phyloP scores from a whole-genome alignment of 92 coral and sea anemone species.

The Bergia puertoricense region DNA sequence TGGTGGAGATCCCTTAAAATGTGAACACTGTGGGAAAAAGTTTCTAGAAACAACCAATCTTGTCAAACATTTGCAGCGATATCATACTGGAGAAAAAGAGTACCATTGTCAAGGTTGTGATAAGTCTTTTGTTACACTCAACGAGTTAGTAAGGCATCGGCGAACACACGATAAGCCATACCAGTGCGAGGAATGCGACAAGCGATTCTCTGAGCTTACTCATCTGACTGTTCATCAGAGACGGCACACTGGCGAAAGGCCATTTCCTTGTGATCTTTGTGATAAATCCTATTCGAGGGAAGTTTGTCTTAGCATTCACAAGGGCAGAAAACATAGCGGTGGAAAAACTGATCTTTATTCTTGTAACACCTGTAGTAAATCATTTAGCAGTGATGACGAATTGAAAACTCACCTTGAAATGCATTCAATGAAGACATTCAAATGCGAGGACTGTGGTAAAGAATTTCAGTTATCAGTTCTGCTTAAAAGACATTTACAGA shows the following conservation, averaged over 20 bases:
- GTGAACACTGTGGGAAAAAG: slow-evolving; percentile 2
- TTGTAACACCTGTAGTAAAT: background rate
- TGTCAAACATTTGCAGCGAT: background rate
- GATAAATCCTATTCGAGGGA: slow-evolving; percentile 6
- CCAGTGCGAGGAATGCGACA: slow-evolving; percentile 35
- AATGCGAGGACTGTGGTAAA: slow-evolving; percentile 22
- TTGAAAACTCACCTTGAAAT: slow-evolving; percentile 5
- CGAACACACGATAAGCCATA: slow-evolving; percentile 24
- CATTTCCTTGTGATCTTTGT: slow-evolving; percentile 22
- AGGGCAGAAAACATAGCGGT: slow-evolving; percentile 1
- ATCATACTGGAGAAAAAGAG: background rate
- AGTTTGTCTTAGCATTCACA: background rate
- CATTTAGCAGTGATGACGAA: slow-evolving; percentile 8
- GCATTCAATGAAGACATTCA: slow-evolving; percentile 19
- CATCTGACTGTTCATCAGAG: slow-evolving; percentile 34
- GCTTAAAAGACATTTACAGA: background rate
- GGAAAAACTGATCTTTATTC: background rate
- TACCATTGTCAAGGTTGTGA: background rate
- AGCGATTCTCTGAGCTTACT: slow-evolving; percentile 15
- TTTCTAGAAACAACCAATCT: background rate
- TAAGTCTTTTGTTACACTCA: background rate
- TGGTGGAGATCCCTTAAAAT: background rate
- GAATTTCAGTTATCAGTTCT: slow-evolving; percentile 25
- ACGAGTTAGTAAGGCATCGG: background rate
- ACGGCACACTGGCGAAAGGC: slow-evolving; percentile 1